Evolutionary conservation across 1,140 invertebrate species (phyloP).

Genomic region (Delia radicum): DNA sequence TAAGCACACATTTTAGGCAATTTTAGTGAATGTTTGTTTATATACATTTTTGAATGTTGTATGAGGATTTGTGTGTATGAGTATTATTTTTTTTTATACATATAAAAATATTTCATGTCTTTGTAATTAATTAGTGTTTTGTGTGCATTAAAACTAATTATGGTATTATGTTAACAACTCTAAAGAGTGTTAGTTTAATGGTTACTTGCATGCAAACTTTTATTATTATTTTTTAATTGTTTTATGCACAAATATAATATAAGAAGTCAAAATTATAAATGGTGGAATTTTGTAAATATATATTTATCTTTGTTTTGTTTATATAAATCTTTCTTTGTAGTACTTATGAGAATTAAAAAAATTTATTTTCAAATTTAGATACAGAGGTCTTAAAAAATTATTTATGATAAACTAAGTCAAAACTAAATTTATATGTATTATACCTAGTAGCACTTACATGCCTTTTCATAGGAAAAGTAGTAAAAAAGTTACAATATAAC

Average conservation of each 20-base stretch:
- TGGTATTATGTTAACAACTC: constrained; percentile 10
- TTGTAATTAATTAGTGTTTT: constrained; percentile 23
- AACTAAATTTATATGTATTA: no score
- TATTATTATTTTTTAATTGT: neutral
- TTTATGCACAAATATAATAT: neutral
- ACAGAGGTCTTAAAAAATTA: no score
- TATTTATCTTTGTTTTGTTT: no score
- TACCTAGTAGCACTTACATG: no score
- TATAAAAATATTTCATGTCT: neutral
- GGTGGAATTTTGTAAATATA: neutral
- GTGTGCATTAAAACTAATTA: constrained; percentile 21
- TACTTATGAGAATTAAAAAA: no score
- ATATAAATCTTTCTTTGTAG: no score
- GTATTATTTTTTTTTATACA: neutral
- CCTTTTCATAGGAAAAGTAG: no score
- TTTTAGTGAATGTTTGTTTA: neutral
- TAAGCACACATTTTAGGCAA: neutral
- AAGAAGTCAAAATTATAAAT: neutral
- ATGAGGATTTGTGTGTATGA: neutral
- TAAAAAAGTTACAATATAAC: no score
- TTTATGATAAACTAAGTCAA: no score
- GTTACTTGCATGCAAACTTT: neutral
- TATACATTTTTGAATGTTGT: neutral
- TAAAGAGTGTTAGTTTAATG: constrained; percentile 13
- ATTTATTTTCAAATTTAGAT: no score